Evolutionary conservation across 2,797 vertebrate genomes (phyloP), one percentile per base, ranked within the genome.

Genomic region (Paramormyrops hopkinsi): DNA sequence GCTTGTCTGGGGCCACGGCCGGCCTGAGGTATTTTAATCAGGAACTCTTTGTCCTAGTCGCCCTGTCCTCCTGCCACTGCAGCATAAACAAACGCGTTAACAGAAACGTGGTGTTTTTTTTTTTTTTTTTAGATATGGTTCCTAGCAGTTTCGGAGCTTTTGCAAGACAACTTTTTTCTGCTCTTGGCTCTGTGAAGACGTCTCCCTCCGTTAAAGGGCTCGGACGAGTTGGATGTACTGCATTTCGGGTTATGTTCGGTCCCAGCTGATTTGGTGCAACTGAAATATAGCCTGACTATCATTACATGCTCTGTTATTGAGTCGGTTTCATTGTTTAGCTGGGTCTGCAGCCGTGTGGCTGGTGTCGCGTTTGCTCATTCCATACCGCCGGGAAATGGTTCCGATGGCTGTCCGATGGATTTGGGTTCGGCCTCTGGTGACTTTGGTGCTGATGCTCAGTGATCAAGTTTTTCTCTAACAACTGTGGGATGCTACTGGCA

Each of bases 1-100:
- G 90, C 91, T 91, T 92, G 76, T 90, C 84, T 89, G 87, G 90
- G 91, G 85, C 89, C 83, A 46, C 5, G 88, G 79, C 25, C 22
- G 14, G 25, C 25, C 33, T 29, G 44, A 79, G 54, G 22, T 89
- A 48, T 87, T 89, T 62, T 89, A 89, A 89, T 89, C 48, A 11
- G 50, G 79, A 46, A 62, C 17, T 91, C 90, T 93, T 92, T 92
- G 91, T 92, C 89, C 87, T 62, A 33, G 29, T 86, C 14, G 14
- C 22, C 7, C 5, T 29, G 51, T 41, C 53, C 29, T 41, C 85
- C 29, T 41, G 50, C 8, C 53, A 86, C 17, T 17, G 29, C 22
- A 17, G 29, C 53, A 41, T 86, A 53, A 50, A 85, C 22, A 85
- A 29, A 53, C 25, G 50, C 22, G 50, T 51, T 53, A 53, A 85